A percentile compares a stretch with the other conserved stretches of the same genome.
phyloP scores from a whole-genome alignment of 2,113 vertebrate species.

The Poeciliopsis retropinna region DNA sequence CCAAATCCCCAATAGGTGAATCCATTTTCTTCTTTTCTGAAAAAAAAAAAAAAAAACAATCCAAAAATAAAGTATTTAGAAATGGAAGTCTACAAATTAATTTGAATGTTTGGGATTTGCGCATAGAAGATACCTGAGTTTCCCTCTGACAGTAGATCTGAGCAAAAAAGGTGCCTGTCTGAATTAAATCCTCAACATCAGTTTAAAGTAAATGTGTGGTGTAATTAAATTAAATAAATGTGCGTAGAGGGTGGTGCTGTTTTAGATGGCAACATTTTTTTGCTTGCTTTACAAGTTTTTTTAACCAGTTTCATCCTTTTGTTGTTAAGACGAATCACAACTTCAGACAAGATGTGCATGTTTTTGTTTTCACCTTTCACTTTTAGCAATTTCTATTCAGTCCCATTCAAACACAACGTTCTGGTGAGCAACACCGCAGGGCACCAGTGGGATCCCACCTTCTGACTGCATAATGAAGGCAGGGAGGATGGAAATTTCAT shows the following conservation, averaged over 20 bases:
- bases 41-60: too few species aligned
- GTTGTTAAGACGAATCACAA: background rate
- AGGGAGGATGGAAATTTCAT: slow-evolving; percentile 62
- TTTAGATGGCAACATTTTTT: slow-evolving; percentile 5
- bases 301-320: background rate
- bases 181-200: background rate
- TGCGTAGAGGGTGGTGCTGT: background rate
- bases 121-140: too few species aligned
- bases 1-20: too few species aligned
- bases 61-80: too few species aligned
- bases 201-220: too few species aligned
- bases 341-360: background rate
- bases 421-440: slow-evolving; percentile 44
- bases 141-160: background rate
- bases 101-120: too few species aligned
- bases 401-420: slow-evolving; percentile 38
- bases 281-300: too few species aligned
- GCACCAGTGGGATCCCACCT: slow-evolving; percentile 40
- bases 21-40: too few species aligned
- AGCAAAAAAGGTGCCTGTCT: background rate
- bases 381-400: slow-evolving; percentile 33
- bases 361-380: slow-evolving; percentile 7
- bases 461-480: slow-evolving; percentile 52
- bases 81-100: too few species aligned
- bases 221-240: too few species aligned